A percentile compares a stretch with the other conserved stretches of the same genome.
phyloP scores from a whole-genome alignment of 2,888 invertebrate genomes.

The Platycheirus albimanus region DNA sequence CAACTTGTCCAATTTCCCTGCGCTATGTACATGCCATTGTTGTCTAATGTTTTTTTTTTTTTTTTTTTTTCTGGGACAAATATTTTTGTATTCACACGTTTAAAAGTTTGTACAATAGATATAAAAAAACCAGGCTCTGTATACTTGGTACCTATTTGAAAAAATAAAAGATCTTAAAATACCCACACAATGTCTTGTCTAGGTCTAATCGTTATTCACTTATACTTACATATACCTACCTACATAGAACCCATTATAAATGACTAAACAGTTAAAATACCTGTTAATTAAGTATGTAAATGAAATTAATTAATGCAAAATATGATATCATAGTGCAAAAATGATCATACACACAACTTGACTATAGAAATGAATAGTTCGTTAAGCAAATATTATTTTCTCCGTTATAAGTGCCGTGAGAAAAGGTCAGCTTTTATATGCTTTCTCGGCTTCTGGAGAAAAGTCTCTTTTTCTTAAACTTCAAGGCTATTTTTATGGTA shows the following conservation, averaged over 20 bases:
- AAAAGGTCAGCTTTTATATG: not conserved
- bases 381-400: slow-evolving; percentile 1
- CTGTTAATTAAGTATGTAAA: slow-evolving; percentile 38
- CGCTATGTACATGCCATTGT: too few species aligned
- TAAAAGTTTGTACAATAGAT: not conserved
- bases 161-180: not conserved
- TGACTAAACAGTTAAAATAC: slow-evolving; percentile 13
- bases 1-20: too few species aligned
- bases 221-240: not conserved
- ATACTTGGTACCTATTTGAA: too few species aligned
- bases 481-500: too few species aligned
- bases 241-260: not conserved
- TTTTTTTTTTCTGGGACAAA: not conserved
- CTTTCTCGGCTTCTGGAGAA: not conserved
- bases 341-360: not conserved
- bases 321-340: slow-evolving; percentile 23
- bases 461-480: too few species aligned
- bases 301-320: slow-evolving; percentile 30
- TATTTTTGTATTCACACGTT: not conserved
- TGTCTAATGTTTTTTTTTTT: too few species aligned
- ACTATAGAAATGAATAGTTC: not conserved
- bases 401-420: slow-evolving; percentile 15
- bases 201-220: not conserved
- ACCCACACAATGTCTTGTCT: not conserved
- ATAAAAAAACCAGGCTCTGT: not conserved